phyloP scores from a whole-genome alignment of 2,797 vertebrate species.

The Coccyzus lansbergi region DNA sequence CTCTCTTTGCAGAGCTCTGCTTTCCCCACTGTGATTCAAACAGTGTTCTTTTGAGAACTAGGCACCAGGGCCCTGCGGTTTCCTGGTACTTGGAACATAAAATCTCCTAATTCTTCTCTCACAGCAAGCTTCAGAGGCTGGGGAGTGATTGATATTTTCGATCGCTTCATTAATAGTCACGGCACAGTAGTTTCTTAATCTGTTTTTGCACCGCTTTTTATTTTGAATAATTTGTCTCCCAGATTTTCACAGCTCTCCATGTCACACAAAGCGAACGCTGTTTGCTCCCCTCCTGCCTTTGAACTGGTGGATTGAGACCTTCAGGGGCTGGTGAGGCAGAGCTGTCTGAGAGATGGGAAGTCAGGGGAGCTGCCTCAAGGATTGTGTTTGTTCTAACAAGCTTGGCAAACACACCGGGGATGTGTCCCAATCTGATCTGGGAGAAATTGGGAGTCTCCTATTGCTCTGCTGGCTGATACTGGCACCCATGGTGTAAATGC shows the following conservation, averaged over 20 bases:
- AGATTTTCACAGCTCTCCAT: neutral
- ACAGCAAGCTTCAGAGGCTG: constrained; percentile 50
- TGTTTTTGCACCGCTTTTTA: constrained; percentile 43
- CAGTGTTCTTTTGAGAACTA: constrained; percentile 63
- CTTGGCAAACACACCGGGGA: neutral
- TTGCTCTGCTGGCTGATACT: neutral
- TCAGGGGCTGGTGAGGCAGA: neutral
- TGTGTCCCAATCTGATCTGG: neutral
- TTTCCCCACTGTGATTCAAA: constrained; percentile 13
- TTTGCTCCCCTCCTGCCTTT: constrained; percentile 21
- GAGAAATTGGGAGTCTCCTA: neutral
- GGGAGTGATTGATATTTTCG: constrained; percentile 51
- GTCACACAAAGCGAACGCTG: constrained; percentile 25
- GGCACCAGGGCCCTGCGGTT: constrained; percentile 41
- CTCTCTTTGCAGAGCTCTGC: constrained; percentile 10
- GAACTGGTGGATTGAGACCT: neutral
- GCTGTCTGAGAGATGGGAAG: neutral
- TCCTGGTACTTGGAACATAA: constrained; percentile 56
- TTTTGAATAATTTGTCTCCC: constrained; percentile 38
- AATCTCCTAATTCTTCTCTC: constrained; percentile 57
- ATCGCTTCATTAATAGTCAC: constrained; percentile 34
- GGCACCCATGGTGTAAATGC: neutral
- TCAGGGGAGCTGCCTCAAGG: neutral
- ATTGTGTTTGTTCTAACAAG: neutral
- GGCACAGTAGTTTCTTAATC: constrained; percentile 49